A percentile compares a stretch with the other conserved stretches of the same genome.
Conservation (phyloP, 37 sponge, comb jelly and placozoan species). For the Agelas oroides region DNA sequence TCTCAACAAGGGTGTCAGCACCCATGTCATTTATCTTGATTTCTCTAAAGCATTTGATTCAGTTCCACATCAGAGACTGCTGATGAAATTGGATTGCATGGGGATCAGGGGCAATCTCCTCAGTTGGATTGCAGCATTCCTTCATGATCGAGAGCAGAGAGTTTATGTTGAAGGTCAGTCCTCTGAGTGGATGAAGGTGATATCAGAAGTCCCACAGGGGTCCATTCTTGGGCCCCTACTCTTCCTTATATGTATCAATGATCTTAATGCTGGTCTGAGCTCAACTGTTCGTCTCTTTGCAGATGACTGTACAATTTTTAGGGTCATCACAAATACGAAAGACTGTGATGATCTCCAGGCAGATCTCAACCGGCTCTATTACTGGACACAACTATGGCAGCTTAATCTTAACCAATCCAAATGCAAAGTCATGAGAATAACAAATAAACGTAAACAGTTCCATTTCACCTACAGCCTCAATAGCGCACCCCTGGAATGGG, state of each 20-base stretch:
- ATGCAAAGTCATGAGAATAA: too few species aligned
- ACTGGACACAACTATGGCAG: too few species aligned
- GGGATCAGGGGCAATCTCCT: constrained; percentile 11
- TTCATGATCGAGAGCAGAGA: constrained; percentile 4
- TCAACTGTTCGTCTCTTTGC: constrained; percentile 24
- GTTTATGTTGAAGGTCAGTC: neutral
- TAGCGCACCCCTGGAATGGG: too few species aligned
- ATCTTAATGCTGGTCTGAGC: constrained; percentile 2
- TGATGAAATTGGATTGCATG: constrained; percentile 24
- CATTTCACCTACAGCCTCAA: too few species aligned
- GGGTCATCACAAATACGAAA: too few species aligned
- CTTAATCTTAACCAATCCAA: too few species aligned
- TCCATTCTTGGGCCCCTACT: constrained; percentile 42
- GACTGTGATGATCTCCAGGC: too few species aligned
- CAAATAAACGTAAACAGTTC: too few species aligned
- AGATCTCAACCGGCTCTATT: too few species aligned
- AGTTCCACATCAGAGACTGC: constrained; percentile 37
- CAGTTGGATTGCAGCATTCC: constrained; percentile 5
- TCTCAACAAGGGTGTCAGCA: too few species aligned
- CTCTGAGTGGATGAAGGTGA: neutral
- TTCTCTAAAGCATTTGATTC: constrained; percentile 48
- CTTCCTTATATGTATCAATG: constrained; percentile 43
- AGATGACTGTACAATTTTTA: too few species aligned
- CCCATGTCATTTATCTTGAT: constrained; percentile 28
- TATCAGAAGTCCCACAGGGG: constrained; percentile 33